phyloP scores from a whole-genome alignment of 2,113 vertebrate genomes.

The Paracanthobrama guichenoti region DNA sequence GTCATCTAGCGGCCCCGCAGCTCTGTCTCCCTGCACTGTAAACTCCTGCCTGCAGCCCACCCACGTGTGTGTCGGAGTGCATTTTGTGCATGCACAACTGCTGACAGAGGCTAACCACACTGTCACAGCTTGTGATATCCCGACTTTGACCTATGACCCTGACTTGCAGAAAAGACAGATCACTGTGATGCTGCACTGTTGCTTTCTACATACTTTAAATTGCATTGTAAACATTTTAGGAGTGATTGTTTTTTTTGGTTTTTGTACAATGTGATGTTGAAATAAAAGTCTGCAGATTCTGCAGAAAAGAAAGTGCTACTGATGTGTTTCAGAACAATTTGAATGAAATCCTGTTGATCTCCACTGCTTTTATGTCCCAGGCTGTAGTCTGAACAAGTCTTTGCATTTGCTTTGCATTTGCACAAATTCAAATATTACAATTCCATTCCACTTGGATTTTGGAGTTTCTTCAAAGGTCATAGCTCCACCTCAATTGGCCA shows the following conservation, averaged over 20 bases:
- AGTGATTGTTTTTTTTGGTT: neutral
- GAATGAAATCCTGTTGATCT: neutral
- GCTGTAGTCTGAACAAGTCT: neutral
- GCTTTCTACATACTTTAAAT: neutral
- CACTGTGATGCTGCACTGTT: constrained; percentile 9
- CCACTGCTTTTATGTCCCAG: neutral
- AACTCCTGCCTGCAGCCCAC: constrained; percentile 72
- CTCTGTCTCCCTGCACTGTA: constrained; percentile 74
- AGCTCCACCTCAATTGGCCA: constrained; percentile 35
- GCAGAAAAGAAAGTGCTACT: neutral
- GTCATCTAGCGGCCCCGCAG: constrained; percentile 63
- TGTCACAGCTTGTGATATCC: constrained; percentile 65
- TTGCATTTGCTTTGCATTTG: constrained; percentile 3
- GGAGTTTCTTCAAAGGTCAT: constrained; percentile 25
- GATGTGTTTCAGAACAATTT: neutral
- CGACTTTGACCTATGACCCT: constrained; percentile 35
- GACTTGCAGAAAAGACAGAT: constrained; percentile 30
- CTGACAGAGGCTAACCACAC: constrained; percentile 74
- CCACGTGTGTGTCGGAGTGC: constrained; percentile 66
- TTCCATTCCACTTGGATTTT: neutral
- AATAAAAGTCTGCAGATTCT: neutral
- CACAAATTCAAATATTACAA: neutral
- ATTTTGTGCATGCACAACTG: constrained; percentile 63
- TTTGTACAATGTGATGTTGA: neutral
- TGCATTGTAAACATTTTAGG: neutral